phyloP scores from a whole-genome alignment of 2,113 vertebrate species.

The Poeciliopsis prolifica region DNA sequence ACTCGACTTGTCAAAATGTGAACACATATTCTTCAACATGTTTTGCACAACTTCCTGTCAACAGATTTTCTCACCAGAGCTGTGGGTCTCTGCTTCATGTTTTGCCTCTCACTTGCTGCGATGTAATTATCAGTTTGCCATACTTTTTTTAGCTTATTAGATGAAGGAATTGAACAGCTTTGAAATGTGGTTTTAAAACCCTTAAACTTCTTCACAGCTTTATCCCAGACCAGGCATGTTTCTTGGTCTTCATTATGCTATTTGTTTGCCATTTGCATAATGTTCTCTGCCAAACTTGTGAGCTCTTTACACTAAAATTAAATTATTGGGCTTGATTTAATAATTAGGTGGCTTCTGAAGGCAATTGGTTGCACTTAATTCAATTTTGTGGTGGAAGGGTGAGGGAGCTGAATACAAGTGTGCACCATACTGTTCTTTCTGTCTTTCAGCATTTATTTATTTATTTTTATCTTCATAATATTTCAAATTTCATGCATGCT shows the following conservation, averaged over 20 bases:
- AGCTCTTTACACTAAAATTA: neutral
- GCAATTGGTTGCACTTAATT: neutral
- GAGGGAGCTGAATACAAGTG: neutral
- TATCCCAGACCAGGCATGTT: neutral
- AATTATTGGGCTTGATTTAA: too few relatives aligned
- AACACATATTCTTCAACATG: too few relatives aligned
- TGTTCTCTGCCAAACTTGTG: neutral
- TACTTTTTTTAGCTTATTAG: neutral
- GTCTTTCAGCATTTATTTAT: neutral
- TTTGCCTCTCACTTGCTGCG: neutral
- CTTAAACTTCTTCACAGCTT: neutral
- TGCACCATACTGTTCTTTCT: neutral
- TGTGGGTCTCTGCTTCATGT: neutral
- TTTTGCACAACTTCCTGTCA: neutral
- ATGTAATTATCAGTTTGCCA: neutral
- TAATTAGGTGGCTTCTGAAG: neutral
- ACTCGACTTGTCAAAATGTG: too few relatives aligned
- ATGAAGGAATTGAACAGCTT: neutral
- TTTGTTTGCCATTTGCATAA: neutral
- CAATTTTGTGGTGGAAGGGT: too few relatives aligned
- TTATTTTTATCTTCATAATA: neutral
- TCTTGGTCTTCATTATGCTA: neutral
- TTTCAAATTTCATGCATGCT: neutral
- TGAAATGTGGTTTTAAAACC: neutral
- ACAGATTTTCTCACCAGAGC: neutral